A percentile compares a stretch with the other conserved stretches of the same genome.
These are phyloP conservation scores for Isichthys henryi DNA, from an alignment of 2,113 vertebrate genomes.

Conservation along the genomic window DNA sequence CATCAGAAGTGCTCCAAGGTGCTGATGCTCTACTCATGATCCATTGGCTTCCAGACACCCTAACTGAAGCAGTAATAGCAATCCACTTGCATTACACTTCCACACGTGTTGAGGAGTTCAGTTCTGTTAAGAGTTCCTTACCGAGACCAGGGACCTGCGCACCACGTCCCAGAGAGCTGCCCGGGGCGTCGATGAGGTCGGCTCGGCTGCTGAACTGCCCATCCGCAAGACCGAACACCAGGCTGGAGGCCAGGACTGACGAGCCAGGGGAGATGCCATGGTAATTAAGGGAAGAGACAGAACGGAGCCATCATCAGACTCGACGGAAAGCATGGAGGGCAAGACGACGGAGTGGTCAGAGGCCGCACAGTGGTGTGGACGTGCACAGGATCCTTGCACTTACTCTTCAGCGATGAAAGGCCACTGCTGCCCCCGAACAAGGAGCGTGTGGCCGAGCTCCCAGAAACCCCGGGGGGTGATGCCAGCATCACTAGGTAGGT, in stretches of 20 bases:
- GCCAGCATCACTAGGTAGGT: slow-evolving; percentile 91
- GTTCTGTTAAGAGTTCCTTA: background rate
- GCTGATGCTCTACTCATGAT: background rate
- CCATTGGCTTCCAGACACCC: background rate
- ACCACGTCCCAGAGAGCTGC: slow-evolving; percentile 91
- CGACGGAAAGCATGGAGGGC: background rate
- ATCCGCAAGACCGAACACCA: slow-evolving; percentile 87
- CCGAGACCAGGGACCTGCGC: slow-evolving; percentile 91
- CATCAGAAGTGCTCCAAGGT: background rate
- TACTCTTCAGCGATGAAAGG: slow-evolving; percentile 94
- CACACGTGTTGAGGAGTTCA: background rate
- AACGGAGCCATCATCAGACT: background rate
- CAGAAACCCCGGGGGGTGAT: slow-evolving; percentile 88
- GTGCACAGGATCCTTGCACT: background rate
- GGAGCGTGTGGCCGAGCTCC: slow-evolving; percentile 92
- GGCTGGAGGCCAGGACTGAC: slow-evolving; percentile 84
- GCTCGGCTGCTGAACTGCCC: slow-evolving; percentile 91
- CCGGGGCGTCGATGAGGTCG: slow-evolving; percentile 91
- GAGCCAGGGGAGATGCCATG: slow-evolving; percentile 17
- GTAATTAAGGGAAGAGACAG: background rate
- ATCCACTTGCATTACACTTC: background rate
- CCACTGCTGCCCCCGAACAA: slow-evolving; percentile 91
- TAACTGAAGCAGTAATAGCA: background rate
- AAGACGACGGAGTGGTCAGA: background rate
- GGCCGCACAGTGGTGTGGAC: background rate